Evolutionary conservation across 2,888 invertebrate genomes (phyloP).

Genomic region (Leptura quadrifasciata): DNA sequence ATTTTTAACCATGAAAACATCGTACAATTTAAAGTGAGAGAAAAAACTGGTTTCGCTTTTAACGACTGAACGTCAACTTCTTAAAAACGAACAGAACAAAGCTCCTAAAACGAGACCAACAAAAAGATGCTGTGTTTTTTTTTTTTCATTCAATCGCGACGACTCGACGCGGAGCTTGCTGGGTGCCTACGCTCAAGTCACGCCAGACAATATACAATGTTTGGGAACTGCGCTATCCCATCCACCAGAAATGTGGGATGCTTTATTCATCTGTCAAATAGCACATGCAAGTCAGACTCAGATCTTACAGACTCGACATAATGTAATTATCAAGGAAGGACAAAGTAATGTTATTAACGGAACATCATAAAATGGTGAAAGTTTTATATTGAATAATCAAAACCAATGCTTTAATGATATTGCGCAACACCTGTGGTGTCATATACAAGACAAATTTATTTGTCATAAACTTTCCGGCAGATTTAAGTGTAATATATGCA

Average conservation of each 20-base stretch:
- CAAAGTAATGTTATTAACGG: background rate
- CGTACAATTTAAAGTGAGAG: constrained; percentile 29
- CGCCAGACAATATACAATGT: constrained; percentile 5
- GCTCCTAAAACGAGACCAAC: constrained; percentile 30
- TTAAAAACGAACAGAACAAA: constrained; percentile 28
- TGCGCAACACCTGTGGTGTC: background rate
- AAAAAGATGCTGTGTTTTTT: constrained; percentile 25
- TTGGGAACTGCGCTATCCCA: background rate
- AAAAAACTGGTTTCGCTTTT: constrained; percentile 41
- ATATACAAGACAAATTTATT: background rate
- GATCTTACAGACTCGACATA: background rate
- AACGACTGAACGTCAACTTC: constrained; percentile 38
- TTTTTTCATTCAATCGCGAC: constrained; percentile 11
- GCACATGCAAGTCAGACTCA: background rate
- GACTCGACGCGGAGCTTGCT: constrained; percentile 3
- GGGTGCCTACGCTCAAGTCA: constrained; percentile 19
- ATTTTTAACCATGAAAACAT: constrained; percentile 25
- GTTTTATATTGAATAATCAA: background rate
- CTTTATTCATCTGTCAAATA: constrained; percentile 1
- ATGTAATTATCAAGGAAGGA: background rate
- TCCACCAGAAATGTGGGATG: background rate
- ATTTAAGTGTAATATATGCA: background rate
- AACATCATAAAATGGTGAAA: background rate
- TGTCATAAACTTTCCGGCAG: background rate
- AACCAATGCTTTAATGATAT: background rate